Conservation (phyloP, 2,797 vertebrate species). For the Pantherophis vulpinus region DNA sequence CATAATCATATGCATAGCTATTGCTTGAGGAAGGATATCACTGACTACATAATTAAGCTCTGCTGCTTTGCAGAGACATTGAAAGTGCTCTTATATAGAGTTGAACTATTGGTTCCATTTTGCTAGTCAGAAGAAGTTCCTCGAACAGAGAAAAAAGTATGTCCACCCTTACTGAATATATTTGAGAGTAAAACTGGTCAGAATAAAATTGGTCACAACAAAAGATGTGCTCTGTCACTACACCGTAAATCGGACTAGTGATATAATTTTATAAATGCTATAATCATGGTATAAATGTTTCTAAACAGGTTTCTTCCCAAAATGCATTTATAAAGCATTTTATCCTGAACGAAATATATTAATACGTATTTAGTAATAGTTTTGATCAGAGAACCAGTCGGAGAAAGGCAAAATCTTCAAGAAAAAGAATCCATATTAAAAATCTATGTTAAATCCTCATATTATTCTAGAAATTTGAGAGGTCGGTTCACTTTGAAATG, state of each 20-base stretch:
- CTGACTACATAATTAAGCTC: neutral
- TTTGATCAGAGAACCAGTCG: neutral
- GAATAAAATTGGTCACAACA: neutral
- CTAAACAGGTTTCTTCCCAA: neutral
- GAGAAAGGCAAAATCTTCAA: neutral
- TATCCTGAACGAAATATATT: neutral
- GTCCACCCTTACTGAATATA: neutral
- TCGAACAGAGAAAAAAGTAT: neutral
- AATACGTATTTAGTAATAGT: neutral
- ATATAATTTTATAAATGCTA: neutral
- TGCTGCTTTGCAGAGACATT: neutral
- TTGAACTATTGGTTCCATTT: neutral
- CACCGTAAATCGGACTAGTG: neutral
- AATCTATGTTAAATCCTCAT: neutral
- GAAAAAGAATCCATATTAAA: neutral
- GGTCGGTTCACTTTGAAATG: neutral
- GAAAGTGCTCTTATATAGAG: neutral
- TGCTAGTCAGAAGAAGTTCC: neutral
- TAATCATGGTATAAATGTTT: neutral
- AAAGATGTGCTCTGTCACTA: neutral
- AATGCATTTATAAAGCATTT: neutral
- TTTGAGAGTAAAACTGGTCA: neutral
- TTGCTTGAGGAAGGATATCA: neutral
- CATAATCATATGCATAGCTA: neutral
- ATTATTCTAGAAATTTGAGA: neutral